Evolutionary conservation across 2,888 invertebrate genomes (phyloP).

Genomic region (Bellardia pandia): DNA sequence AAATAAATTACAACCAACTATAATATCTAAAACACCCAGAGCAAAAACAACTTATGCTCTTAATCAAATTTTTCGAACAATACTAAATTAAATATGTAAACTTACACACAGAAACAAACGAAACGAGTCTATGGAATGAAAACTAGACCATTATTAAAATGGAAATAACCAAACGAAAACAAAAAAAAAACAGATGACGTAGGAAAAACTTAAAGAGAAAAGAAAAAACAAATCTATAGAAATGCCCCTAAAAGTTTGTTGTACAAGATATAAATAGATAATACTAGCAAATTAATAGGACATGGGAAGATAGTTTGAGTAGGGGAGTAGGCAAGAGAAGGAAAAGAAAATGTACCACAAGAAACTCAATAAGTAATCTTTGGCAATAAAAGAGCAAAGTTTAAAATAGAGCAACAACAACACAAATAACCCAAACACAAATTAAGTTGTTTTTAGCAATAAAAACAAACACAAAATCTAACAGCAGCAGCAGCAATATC

Average conservation of each 20-base stretch:
- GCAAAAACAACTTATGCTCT: conserved; percentile 30
- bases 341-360: background rate
- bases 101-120: background rate
- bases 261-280: background rate
- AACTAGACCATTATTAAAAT: conserved; percentile 31
- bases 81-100: background rate
- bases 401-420: background rate
- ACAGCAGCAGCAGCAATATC: background rate
- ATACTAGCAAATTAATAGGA: no score
- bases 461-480: conserved; percentile 7
- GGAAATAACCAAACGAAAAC: background rate
- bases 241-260: conserved; percentile 16
- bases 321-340: background rate
- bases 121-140: background rate
- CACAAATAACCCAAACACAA: conserved; percentile 1
- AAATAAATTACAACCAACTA: conserved; percentile 37
- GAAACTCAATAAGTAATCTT: background rate
- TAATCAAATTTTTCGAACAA: conserved; percentile 43
- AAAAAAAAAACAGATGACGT: background rate
- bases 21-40: conserved; percentile 11
- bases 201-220: background rate
- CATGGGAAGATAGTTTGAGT: no score
- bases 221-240: background rate
- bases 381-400: conserved; percentile 35
- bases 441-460: conserved; percentile 9